A percentile compares a stretch with the other conserved stretches of the same genome.
Evolutionary conservation across 1,140 invertebrate species (phyloP).

Genomic region (Pseudomyrmex concolor): DNA sequence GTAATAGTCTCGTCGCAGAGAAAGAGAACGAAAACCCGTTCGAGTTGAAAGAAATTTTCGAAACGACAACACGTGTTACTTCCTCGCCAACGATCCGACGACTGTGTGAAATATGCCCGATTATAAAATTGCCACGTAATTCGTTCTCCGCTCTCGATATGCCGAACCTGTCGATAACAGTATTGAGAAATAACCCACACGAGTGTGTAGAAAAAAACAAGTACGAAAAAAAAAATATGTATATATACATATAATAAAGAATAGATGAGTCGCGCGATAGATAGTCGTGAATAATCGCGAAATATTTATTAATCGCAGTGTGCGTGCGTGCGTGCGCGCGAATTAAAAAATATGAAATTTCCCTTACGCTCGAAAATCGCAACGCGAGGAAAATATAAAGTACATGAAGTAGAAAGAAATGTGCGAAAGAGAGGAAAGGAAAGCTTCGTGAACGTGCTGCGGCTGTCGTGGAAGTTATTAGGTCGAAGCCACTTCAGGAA

Average conservation of each 20-base stretch:
- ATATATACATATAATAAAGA: background rate
- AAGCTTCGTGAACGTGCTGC: slow-evolving; percentile 22
- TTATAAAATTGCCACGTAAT: slow-evolving; percentile 60
- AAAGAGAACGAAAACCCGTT: background rate
- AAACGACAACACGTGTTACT: slow-evolving; percentile 43
- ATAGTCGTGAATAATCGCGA: slow-evolving; percentile 15
- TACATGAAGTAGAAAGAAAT: background rate
- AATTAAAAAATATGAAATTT: background rate
- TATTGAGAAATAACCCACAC: slow-evolving; percentile 37
- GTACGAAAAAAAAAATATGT: background rate
- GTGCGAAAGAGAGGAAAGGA: background rate
- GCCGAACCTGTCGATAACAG: slow-evolving; percentile 68
- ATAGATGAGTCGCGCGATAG: background rate
- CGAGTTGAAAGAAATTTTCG: slow-evolving; percentile 37
- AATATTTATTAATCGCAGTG: slow-evolving; percentile 40
- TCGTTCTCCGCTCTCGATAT: slow-evolving; percentile 55
- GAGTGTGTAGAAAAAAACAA: slow-evolving; percentile 51
- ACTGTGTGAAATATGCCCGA: slow-evolving; percentile 24
- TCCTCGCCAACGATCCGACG: background rate
- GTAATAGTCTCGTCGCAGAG: background rate
- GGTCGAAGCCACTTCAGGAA: slow-evolving; percentile 59
- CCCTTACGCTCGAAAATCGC: slow-evolving; percentile 24
- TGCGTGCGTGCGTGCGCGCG: background rate
- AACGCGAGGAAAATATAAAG: slow-evolving; percentile 35
- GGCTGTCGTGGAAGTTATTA: slow-evolving; percentile 59